Conservation (phyloP, 2,888 invertebrate genomes). For the Trachelus stipa region DNA sequence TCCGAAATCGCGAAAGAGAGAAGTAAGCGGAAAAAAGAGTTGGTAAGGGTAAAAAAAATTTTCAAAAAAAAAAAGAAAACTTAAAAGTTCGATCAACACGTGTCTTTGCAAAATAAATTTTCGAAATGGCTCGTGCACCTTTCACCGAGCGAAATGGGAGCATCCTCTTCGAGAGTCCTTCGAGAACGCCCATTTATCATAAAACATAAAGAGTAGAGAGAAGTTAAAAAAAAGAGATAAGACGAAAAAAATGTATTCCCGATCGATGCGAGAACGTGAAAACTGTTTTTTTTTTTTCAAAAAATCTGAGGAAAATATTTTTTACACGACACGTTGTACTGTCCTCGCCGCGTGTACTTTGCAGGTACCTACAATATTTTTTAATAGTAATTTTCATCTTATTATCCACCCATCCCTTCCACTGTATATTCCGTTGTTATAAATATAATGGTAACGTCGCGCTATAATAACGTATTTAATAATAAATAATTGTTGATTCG, state of each 20-base stretch:
- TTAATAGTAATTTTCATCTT: conserved; percentile 20
- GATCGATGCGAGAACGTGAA: too few species aligned
- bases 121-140: too few species aligned
- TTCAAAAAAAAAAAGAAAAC: too few species aligned
- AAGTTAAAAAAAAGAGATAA: not conserved
- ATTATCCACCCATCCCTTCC: conserved; percentile 6
- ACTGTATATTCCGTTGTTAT: conserved; percentile 24
- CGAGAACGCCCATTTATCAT: not conserved
- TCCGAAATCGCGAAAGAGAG: not conserved
- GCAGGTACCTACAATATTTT: conserved; percentile 21
- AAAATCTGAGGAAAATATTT: not conserved
- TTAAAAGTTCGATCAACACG: too few species aligned
- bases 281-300: not conserved
- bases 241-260: not conserved
- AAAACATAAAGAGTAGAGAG: not conserved
- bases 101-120: too few species aligned
- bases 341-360: conserved; percentile 5
- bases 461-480: not conserved
- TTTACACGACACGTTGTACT: conserved; percentile 11
- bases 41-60: too few species aligned
- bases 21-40: not conserved
- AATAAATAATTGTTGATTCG: conserved; percentile 38
- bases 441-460: not conserved
- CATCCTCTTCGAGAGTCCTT: conserved; percentile 7
- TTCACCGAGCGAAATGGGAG: not conserved